Conservation (phyloP, 2,888 invertebrate genomes). For the Lingula anatina region DNA sequence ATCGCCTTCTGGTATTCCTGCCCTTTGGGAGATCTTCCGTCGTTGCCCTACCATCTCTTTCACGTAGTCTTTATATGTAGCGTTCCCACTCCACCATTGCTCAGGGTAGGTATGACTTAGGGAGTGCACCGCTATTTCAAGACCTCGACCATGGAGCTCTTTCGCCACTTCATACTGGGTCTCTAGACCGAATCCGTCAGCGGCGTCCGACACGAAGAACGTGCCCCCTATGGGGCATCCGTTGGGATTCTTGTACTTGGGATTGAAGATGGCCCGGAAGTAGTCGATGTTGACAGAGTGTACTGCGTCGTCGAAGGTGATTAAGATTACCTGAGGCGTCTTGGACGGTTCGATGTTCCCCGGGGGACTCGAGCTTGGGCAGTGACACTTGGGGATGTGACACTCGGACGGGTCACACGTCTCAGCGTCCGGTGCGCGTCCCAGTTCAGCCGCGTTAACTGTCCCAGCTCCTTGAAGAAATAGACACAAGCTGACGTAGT, state of each 20-base stretch:
- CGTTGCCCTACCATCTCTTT: slow-evolving; percentile 88
- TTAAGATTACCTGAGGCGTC: slow-evolving; percentile 29
- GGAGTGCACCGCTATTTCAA: slow-evolving; percentile 97
- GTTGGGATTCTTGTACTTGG: slow-evolving; percentile 59
- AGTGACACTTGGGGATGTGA: slow-evolving; percentile 16
- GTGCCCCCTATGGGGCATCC: slow-evolving; percentile 75
- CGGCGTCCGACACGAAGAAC: slow-evolving; percentile 94
- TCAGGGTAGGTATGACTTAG: slow-evolving; percentile 56
- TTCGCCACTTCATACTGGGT: slow-evolving; percentile 98
- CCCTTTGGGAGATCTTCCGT: slow-evolving; percentile 75
- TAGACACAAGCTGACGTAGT: no score
- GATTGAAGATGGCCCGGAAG: slow-evolving; percentile 23
- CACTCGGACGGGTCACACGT: no score
- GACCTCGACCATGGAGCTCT: slow-evolving; percentile 88
- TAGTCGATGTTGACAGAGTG: slow-evolving; percentile 72
- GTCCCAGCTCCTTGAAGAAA: no score
- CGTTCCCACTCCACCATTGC: slow-evolving; percentile 71
- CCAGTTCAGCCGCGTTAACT: no score
- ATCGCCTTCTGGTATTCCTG: slow-evolving; percentile 73
- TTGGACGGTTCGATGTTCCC: slow-evolving; percentile 12
- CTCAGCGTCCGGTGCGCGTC: no score
- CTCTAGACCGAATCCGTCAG: no score
- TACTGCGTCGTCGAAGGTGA: slow-evolving; percentile 33
- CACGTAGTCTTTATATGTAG: slow-evolving; percentile 84
- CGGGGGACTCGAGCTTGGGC: slow-evolving; percentile 17